These are phyloP conservation scores for Pundamilia nyererei DNA, from an alignment of 2,113 vertebrate species.

Conservation along the genomic window DNA sequence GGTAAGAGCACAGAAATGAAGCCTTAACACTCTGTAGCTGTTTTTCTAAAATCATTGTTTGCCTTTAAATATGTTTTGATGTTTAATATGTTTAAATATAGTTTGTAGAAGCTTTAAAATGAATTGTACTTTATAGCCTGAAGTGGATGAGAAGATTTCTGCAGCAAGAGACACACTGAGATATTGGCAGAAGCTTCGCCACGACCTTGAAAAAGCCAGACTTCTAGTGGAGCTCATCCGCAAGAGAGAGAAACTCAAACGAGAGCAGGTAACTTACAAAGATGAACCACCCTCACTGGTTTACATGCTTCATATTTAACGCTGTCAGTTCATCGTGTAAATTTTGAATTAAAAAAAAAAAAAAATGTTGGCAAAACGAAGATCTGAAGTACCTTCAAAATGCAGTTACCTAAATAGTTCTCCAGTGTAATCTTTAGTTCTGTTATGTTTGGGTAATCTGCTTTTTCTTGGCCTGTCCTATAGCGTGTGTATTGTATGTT, in stretches of 20 bases:
- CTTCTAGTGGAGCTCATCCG: slow-evolving; percentile 95
- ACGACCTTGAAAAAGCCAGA: slow-evolving; percentile 90
- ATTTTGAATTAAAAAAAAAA: background rate
- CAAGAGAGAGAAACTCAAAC: slow-evolving; percentile 94
- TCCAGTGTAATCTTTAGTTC: background rate
- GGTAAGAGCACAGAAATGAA: slow-evolving; percentile 60
- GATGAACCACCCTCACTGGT: background rate
- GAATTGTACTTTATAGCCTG: slow-evolving; percentile 69
- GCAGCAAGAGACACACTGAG: slow-evolving; percentile 91
- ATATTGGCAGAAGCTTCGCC: slow-evolving; percentile 97
- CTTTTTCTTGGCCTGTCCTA: background rate
- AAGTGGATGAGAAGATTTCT: slow-evolving; percentile 89
- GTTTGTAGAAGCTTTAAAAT: background rate
- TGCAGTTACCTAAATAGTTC: background rate
- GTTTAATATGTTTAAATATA: background rate
- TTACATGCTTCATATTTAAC: background rate
- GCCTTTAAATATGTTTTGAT: background rate
- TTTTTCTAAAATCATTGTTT: background rate
- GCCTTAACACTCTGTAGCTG: background rate
- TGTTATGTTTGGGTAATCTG: background rate
- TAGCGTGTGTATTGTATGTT: background rate
- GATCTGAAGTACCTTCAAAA: background rate
- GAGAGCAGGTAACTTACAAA: slow-evolving; percentile 81
- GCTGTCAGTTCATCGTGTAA: background rate
- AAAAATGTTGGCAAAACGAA: background rate